phyloP scores from a whole-genome alignment of 2,888 invertebrate genomes.

The Hypsopygia costalis region DNA sequence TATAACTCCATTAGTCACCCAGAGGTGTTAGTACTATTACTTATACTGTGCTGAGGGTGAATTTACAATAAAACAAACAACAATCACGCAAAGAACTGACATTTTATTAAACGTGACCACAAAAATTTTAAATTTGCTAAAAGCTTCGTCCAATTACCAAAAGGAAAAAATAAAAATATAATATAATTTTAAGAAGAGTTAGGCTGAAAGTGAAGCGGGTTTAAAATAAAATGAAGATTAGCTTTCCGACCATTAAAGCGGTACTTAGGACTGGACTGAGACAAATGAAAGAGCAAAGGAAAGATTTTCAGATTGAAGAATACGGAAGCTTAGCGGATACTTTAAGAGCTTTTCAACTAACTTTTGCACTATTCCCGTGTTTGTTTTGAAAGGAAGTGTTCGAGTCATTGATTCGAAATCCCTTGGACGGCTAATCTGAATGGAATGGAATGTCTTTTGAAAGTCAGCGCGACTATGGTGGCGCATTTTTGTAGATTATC shows the following conservation, averaged over 20 bases:
- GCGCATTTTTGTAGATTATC: too few species aligned
- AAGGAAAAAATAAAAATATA: conserved; percentile 1
- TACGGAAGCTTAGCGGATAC: conserved; percentile 2
- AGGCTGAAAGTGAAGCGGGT: neutral
- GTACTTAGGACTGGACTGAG: neutral
- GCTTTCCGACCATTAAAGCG: neutral
- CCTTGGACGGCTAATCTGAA: neutral
- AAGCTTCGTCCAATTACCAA: conserved; percentile 4
- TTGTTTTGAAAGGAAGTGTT: conserved; percentile 1
- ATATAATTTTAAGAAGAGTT: neutral
- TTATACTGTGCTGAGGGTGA: too few species aligned
- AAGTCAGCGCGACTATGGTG: too few species aligned
- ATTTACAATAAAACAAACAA: too few species aligned
- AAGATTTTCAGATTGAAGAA: conserved; percentile 2
- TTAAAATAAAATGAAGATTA: conserved; percentile 1
- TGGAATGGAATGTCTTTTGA: neutral
- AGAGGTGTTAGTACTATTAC: too few species aligned
- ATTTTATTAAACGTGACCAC: too few species aligned
- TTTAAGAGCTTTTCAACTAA: conserved; percentile 2
- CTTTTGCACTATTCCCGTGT: conserved; percentile 1
- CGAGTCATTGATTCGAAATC: neutral
- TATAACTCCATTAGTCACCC: too few species aligned
- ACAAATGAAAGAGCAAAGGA: conserved; percentile 1
- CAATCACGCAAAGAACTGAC: too few species aligned
- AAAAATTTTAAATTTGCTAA: conserved; percentile 5